Evolutionary conservation across 2,113 vertebrate genomes (phyloP), one percentile per base, ranked within the genome.

Genomic region (Tragelaphus buxtoni): DNA sequence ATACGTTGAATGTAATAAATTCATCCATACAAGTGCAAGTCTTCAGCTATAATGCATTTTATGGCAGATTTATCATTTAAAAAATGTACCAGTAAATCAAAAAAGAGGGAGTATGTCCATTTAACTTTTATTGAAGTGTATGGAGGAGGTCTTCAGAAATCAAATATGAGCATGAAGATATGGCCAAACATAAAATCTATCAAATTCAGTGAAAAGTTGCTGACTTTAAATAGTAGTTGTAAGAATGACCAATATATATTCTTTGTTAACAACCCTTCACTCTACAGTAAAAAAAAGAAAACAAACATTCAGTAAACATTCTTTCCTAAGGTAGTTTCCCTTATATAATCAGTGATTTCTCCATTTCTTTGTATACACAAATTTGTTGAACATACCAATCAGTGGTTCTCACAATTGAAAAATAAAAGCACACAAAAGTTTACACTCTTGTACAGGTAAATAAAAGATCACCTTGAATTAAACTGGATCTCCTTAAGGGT

Each of bases 351-450:
- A 99, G 99, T 99, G 99, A 99, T 99, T 99, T 99, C 98, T 98
- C 99, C 99, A 99, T 99, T 99, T 99, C 98, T 99, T 96, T 99
- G 99, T 99, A 99, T 99, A 99, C 99, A 99, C 99, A 99, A 99
- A 98, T 99, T 99, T 99, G 99, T 99, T 99, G 99, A 99, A 99
- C 99, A 99, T 99, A 99, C 99, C 99, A 99, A 99, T 99, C 99
- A 99, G 99, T 99, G 99, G 99, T 99, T 99, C 99, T 99, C 99
- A 99, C 99, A 99, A 99, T 99, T 99, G 99, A 99, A 99, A 99
- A 99, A 99, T 99, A 99, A 99, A 99, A 99, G 99, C 99, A 99
- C 99, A 99, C 99, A 99, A 99, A 99, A 99, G 99, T 99, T 99
- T 99, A 99, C 99, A 99, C 99, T 99, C 99, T 99, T 99, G 99